Evolutionary conservation across 2,797 vertebrate genomes (phyloP).

Genomic region (Sternotherus odoratus): DNA sequence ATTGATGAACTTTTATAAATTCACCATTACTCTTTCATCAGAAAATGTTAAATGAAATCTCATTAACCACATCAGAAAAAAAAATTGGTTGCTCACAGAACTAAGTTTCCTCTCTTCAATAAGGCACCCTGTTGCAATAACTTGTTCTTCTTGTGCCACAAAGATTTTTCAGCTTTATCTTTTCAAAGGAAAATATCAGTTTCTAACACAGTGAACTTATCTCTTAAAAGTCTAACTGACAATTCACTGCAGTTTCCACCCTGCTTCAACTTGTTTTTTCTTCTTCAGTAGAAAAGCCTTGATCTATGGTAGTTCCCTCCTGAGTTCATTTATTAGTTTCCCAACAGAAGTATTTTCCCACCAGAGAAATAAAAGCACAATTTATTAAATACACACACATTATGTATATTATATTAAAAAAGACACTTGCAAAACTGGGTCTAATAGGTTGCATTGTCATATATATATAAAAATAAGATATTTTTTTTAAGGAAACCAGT

Average conservation of each 20-base stretch:
- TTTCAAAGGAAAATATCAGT: not conserved
- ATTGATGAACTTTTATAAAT: not conserved
- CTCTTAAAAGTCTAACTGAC: not conserved
- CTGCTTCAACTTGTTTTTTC: not conserved
- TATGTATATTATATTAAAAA: too few species aligned
- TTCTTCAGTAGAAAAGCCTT: not conserved
- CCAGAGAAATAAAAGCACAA: not conserved
- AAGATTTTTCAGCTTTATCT: not conserved
- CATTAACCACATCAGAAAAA: not conserved
- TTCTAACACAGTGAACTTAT: not conserved
- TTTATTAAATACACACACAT: too few species aligned
- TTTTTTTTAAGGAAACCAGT: too few species aligned
- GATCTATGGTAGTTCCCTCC: not conserved
- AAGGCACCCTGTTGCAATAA: not conserved
- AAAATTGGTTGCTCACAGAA: not conserved
- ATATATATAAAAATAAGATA: too few species aligned
- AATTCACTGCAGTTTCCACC: not conserved
- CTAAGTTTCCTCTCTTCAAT: not conserved
- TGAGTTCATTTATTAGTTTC: not conserved
- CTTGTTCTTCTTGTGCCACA: not conserved
- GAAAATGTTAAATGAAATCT: not conserved
- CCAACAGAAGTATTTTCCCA: not conserved
- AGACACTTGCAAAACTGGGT: not conserved
- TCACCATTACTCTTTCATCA: not conserved
- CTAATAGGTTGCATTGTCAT: not conserved